Percentiles rank a stretch among this genome's conserved stretches.
Evolutionary conservation across 2,888 invertebrate genomes (phyloP).

Genomic region (Beris morrisii): DNA sequence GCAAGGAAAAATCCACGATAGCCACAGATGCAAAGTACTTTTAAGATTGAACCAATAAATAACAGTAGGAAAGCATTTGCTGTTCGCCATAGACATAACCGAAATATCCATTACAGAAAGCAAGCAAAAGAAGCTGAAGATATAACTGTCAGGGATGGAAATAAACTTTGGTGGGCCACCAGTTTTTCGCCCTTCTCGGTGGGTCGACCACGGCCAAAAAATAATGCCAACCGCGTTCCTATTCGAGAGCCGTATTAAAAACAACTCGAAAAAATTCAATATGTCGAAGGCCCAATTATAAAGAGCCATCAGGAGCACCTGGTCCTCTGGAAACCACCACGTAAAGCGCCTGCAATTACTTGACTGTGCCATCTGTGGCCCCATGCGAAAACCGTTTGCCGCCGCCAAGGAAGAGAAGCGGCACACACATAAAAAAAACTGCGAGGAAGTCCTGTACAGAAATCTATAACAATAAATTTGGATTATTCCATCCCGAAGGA

Average conservation of each 20-base stretch:
- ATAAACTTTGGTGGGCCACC: conserved; percentile 26
- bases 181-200: not conserved
- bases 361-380: conserved; percentile 36
- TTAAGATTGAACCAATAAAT: conserved; percentile 28
- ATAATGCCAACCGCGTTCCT: conserved; percentile 17
- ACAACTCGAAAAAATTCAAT: conserved; percentile 40
- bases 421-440: conserved; percentile 15
- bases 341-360: conserved; percentile 38
- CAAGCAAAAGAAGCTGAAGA: conserved; percentile 35
- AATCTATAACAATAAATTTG: conserved; percentile 48
- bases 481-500: conserved; percentile 47
- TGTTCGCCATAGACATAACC: conserved; percentile 22
- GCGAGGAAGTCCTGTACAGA: conserved; percentile 37
- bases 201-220: conserved; percentile 5
- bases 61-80: conserved; percentile 5
- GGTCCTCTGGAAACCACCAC: conserved; percentile 38
- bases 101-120: conserved; percentile 26
- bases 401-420: conserved; percentile 24
- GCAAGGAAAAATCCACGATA: conserved; percentile 21
- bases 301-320: conserved; percentile 40
- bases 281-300: conserved; percentile 41
- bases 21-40: conserved; percentile 30
- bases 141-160: conserved; percentile 28
- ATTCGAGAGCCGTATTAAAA: conserved; percentile 35
- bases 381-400: conserved; percentile 35